phyloP scores from a whole-genome alignment of 2,113 vertebrate species.

The Toxotes chatareus region DNA sequence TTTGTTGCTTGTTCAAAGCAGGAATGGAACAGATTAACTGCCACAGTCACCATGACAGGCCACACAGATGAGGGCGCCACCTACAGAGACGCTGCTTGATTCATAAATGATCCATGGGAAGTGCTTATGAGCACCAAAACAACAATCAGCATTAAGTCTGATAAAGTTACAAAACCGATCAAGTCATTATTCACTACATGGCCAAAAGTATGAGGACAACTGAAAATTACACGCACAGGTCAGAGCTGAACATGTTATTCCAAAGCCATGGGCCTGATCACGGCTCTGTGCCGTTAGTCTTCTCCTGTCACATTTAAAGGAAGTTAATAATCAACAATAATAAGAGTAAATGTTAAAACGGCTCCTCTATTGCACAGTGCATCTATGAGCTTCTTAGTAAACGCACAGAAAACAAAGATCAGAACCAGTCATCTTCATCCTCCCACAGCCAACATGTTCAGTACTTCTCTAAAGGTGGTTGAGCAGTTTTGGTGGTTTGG shows the following conservation, averaged over 20 bases:
- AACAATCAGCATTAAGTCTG: too few relatives aligned
- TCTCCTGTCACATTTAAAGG: too few relatives aligned
- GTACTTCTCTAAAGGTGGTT: neutral
- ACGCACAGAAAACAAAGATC: slow-evolving; percentile 13
- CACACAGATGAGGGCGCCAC: slow-evolving; percentile 47
- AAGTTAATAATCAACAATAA: neutral
- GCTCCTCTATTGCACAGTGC: neutral
- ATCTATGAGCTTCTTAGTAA: neutral
- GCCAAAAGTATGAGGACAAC: neutral
- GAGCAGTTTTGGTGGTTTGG: neutral
- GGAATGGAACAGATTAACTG: neutral
- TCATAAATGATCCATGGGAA: neutral
- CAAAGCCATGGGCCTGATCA: too few relatives aligned
- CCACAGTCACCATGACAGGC: neutral
- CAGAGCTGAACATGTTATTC: too few relatives aligned
- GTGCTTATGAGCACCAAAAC: neutral
- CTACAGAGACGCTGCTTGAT: slow-evolving; percentile 29
- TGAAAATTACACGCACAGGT: too few relatives aligned
- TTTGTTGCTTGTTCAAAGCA: neutral
- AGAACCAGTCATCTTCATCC: slow-evolving; percentile 20
- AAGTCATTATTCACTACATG: neutral
- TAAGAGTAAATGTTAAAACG: neutral
- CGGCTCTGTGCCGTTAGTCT: too few relatives aligned
- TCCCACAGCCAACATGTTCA: slow-evolving; percentile 47
- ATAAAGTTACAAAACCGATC: too few relatives aligned